Evolutionary conservation across 2,797 vertebrate species (phyloP).

Genomic region (Sebastes matsubarae): DNA sequence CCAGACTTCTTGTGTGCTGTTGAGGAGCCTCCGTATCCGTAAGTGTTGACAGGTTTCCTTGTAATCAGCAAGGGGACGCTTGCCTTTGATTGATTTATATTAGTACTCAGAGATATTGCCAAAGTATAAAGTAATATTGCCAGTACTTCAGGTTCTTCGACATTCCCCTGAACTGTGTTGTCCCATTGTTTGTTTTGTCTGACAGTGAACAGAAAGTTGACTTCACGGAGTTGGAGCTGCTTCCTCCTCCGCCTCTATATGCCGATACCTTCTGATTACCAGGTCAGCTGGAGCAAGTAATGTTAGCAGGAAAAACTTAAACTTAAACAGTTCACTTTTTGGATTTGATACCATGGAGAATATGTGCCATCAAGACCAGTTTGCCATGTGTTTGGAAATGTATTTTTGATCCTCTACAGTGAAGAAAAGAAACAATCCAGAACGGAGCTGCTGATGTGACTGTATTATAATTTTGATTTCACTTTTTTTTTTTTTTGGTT

Average conservation of each 20-base stretch:
- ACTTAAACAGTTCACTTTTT: neutral
- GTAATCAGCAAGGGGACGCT: constrained; percentile 5
- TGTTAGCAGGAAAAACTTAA: neutral
- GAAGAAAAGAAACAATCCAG: neutral
- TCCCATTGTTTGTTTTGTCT: constrained; percentile 15
- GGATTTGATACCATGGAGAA: neutral
- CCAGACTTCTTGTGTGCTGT: constrained; percentile 69
- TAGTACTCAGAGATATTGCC: neutral
- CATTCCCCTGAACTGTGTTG: neutral
- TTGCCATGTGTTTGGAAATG: neutral
- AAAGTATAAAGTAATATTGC: neutral
- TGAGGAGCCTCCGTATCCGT: constrained; percentile 77
- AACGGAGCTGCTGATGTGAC: neutral
- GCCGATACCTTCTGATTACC: constrained; percentile 75
- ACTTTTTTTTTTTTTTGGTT: constrained; percentile 2
- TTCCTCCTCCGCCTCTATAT: constrained; percentile 80
- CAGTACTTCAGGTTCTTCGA: neutral
- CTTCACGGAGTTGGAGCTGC: constrained; percentile 74
- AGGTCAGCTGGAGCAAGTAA: neutral
- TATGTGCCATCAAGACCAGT: neutral
- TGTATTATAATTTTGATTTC: neutral
- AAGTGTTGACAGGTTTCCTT: constrained; percentile 51
- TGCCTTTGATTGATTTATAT: constrained; percentile 16
- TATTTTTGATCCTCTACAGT: neutral
- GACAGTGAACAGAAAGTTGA: constrained; percentile 77